A percentile compares a stretch with the other conserved stretches of the same genome.
These are phyloP conservation scores for Lytechinus variegatus DNA, from an alignment of 35 echinoderm and acorn worm genomes.

Conservation along the genomic window DNA sequence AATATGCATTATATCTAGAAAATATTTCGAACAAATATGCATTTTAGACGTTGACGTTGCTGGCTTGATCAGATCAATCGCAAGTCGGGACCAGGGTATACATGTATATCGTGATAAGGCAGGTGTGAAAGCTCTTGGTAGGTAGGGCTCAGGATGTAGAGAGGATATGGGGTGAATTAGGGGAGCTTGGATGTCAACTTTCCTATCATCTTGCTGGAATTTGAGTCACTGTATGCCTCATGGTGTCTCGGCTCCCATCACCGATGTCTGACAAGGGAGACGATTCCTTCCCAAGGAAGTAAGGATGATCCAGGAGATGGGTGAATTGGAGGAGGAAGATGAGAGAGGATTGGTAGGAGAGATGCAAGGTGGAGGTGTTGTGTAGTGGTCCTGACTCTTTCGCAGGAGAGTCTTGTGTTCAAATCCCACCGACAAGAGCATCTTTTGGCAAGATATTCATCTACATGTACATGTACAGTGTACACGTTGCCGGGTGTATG, in stretches of 20 bases:
- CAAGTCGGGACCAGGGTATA: too few species aligned
- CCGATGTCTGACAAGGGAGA: neutral
- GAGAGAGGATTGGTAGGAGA: neutral
- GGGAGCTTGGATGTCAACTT: neutral
- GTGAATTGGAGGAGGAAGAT: neutral
- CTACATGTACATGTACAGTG: too few species aligned
- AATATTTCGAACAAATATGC: too few species aligned
- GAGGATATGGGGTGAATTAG: neutral
- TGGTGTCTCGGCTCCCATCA: neutral
- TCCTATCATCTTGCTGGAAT: neutral
- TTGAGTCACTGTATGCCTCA: neutral
- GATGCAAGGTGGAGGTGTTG: neutral
- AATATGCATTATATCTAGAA: too few species aligned
- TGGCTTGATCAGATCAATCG: too few species aligned
- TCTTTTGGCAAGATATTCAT: too few species aligned
- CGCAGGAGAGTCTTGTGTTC: too few species aligned
- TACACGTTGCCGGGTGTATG: too few species aligned
- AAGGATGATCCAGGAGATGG: neutral
- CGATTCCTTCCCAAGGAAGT: neutral
- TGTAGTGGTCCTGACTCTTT: too few species aligned
- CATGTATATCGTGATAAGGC: too few species aligned
- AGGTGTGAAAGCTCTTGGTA: neutral
- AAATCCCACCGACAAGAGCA: too few species aligned
- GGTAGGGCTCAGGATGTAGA: neutral
- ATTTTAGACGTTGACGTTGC: too few species aligned